These are phyloP conservation scores for Cylloceria caligata DNA, from an alignment of 2,888 invertebrate genomes.

Conservation along the genomic window DNA sequence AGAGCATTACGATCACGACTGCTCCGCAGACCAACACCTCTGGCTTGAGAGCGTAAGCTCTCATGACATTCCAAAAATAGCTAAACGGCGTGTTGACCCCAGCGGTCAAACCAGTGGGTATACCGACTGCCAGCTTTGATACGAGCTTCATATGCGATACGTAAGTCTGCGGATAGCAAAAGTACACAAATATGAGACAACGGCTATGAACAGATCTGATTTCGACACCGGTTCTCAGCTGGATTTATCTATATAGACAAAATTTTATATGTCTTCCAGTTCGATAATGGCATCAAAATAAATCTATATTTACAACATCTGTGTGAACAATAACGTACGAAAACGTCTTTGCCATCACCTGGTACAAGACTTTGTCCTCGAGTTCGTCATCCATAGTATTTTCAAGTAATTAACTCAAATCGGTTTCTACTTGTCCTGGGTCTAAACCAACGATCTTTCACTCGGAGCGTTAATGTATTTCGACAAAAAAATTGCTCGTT, in stretches of 20 bases:
- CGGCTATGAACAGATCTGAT: background rate
- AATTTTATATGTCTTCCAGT: conserved; percentile 44
- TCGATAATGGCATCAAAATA: background rate
- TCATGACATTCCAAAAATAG: conserved; percentile 92
- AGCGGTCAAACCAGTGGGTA: conserved; percentile 84
- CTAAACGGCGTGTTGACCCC: conserved; percentile 89
- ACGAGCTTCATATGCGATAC: conserved; percentile 94
- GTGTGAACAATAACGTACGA: conserved; percentile 27
- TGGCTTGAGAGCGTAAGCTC: conserved; percentile 92
- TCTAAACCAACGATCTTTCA: background rate
- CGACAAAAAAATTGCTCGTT: background rate
- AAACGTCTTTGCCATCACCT: conserved; percentile 81
- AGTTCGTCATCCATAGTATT: conserved; percentile 95
- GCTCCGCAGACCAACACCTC: conserved; percentile 91
- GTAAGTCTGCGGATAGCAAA: conserved; percentile 87
- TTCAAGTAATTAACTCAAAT: background rate
- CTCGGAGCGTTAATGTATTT: background rate
- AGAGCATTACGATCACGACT: conserved; percentile 89
- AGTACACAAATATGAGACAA: too few relatives aligned
- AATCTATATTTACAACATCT: conserved; percentile 27
- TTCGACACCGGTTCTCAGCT: conserved; percentile 10
- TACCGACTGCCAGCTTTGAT: conserved; percentile 92
- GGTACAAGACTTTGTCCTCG: conserved; percentile 94
- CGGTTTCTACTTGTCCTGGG: background rate
- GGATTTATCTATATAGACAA: conserved; percentile 6